These are phyloP conservation scores for Gouania willdenowi DNA, from an alignment of 2,797 vertebrate species.

Conservation along the genomic window DNA sequence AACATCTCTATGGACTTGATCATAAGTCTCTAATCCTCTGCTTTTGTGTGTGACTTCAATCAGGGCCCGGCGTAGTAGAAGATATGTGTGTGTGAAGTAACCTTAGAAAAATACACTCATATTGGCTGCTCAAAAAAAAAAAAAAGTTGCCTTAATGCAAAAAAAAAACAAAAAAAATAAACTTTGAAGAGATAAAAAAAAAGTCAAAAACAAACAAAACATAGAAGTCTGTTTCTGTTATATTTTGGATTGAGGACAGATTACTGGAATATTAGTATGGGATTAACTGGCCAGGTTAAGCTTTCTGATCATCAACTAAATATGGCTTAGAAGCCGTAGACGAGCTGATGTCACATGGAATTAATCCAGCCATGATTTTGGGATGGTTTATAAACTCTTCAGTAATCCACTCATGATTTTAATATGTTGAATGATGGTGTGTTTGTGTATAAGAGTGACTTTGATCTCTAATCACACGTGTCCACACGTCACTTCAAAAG, in stretches of 20 bases:
- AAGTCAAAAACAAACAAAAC: slow-evolving; percentile 42
- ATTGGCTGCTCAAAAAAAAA: slow-evolving; percentile 12
- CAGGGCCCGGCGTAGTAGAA: slow-evolving; percentile 18
- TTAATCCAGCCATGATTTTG: slow-evolving; percentile 64
- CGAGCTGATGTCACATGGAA: slow-evolving; percentile 58
- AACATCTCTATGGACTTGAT: slow-evolving; percentile 42
- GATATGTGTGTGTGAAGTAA: slow-evolving; percentile 6
- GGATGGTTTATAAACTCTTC: slow-evolving; percentile 60
- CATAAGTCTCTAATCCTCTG: slow-evolving; percentile 58
- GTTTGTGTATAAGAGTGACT: slow-evolving; percentile 10
- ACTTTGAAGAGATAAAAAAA: too few species aligned
- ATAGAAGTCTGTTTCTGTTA: too few species aligned
- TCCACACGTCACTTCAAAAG: not conserved
- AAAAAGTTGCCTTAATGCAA: not conserved
- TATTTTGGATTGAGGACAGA: slow-evolving; percentile 69
- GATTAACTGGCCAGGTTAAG: slow-evolving; percentile 70
- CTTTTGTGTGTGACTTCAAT: slow-evolving; percentile 52
- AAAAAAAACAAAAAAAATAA: not conserved
- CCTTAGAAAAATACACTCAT: slow-evolving; percentile 41
- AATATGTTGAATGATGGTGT: slow-evolving; percentile 30
- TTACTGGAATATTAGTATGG: slow-evolving; percentile 67
- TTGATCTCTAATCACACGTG: slow-evolving; percentile 16
- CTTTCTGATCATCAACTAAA: slow-evolving; percentile 69
- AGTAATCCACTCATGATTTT: slow-evolving; percentile 64
- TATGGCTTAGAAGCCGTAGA: slow-evolving; percentile 64